phyloP scores from a whole-genome alignment of 2,888 invertebrate species.

The Eugnorisma glareosa region DNA sequence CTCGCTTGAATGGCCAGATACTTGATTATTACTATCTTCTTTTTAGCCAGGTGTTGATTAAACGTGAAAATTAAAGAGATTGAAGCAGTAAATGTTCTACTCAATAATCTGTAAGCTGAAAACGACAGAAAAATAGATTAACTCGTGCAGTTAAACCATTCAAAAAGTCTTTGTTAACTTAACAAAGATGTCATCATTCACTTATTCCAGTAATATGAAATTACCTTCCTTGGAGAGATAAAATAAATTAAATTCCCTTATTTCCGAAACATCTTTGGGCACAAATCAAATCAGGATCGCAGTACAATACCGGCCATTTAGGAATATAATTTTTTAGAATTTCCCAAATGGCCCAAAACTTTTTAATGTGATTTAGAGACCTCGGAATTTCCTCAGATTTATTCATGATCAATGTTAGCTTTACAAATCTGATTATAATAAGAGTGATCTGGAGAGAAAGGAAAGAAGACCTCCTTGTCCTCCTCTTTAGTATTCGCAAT shows the following conservation, averaged over 20 bases:
- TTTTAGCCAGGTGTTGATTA: too few relatives aligned
- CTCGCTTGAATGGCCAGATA: too few relatives aligned
- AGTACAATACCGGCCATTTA: constrained; percentile 45
- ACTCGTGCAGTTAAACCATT: not conserved
- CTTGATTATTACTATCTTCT: not conserved
- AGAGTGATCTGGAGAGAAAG: not conserved
- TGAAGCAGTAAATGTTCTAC: not conserved
- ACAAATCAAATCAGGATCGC: constrained; percentile 35
- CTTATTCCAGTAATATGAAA: not conserved
- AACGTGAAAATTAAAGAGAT: not conserved
- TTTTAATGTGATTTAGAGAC: constrained; percentile 64
- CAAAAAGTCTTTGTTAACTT: constrained; percentile 1
- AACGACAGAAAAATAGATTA: not conserved
- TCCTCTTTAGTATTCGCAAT: not conserved
- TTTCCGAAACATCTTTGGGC: constrained; percentile 26
- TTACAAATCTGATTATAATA: constrained; percentile 31
- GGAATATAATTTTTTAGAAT: constrained; percentile 38
- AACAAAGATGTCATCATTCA: constrained; percentile 7
- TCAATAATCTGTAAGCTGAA: not conserved
- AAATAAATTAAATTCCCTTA: constrained; percentile 18
- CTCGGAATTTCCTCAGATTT: constrained; percentile 59
- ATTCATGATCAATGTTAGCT: constrained; percentile 61
- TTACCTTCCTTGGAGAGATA: not conserved
- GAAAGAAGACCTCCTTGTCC: too few relatives aligned
- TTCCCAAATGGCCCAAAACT: constrained; percentile 54